These are phyloP conservation scores for Glaucomys volans DNA, from an alignment of 2,113 vertebrate genomes.

Conservation along the genomic window DNA sequence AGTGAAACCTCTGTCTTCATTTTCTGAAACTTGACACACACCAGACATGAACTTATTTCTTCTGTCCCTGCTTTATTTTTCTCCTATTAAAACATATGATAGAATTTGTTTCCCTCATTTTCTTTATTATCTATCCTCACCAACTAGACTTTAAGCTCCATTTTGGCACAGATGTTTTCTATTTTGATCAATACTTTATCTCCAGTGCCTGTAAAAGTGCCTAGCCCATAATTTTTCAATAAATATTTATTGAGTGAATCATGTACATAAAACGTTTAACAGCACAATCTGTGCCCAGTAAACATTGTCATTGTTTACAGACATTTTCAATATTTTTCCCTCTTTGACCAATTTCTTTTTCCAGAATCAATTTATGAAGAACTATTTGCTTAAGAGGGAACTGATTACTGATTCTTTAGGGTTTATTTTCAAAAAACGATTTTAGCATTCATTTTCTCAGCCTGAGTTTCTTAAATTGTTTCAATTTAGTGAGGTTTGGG, in stretches of 20 bases:
- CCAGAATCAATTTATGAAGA: neutral
- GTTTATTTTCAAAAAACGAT: slow-evolving; percentile 22
- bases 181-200: neutral
- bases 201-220: neutral
- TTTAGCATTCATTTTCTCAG: slow-evolving; percentile 38
- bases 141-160: neutral
- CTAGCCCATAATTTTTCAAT: neutral
- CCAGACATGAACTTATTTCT: neutral
- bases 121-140: neutral
- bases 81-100: neutral
- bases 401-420: neutral
- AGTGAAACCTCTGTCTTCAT: neutral
- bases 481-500: neutral
- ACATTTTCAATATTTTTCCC: neutral
- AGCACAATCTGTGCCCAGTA: neutral
- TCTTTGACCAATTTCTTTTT: neutral
- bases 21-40: neutral
- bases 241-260: slow-evolving; percentile 5
- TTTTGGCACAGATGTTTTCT: neutral
- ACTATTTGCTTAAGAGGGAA: neutral
- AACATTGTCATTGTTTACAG: neutral
- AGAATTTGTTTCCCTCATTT: neutral
- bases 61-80: neutral
- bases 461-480: slow-evolving; percentile 15
- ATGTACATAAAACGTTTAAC: neutral